Conservation (phyloP, 2,888 invertebrate species). For the Ophion obscuratus region DNA sequence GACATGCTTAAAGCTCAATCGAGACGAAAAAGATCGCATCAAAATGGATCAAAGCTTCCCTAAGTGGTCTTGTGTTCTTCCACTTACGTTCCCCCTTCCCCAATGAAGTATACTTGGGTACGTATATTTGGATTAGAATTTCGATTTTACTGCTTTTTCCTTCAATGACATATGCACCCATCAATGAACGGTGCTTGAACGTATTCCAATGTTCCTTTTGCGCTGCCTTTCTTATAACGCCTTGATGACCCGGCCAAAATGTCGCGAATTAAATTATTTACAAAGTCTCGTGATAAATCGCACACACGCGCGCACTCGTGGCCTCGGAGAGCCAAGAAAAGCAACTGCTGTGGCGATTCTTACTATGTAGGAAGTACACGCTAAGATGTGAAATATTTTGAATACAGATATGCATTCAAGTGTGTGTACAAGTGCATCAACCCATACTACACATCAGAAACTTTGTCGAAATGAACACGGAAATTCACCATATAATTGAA, state of each 20-base stretch:
- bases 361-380: too few relatives aligned
- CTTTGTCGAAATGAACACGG: too few relatives aligned
- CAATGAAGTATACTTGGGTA: neutral
- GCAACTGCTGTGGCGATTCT: neutral
- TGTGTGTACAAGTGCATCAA: too few relatives aligned
- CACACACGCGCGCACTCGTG: neutral
- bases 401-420: too few relatives aligned
- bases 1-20: too few relatives aligned
- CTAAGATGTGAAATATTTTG: too few relatives aligned
- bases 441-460: too few relatives aligned
- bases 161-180: too few relatives aligned
- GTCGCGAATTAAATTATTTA: slow-evolving; percentile 43
- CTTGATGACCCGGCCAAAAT: slow-evolving; percentile 24
- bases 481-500: too few relatives aligned
- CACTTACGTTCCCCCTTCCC: neutral
- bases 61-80: too few relatives aligned
- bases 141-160: neutral
- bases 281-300: slow-evolving; percentile 23
- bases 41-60: too few relatives aligned
- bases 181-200: slow-evolving; percentile 14
- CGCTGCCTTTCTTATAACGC: neutral
- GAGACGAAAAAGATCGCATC: too few relatives aligned
- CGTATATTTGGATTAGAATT: neutral
- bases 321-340: slow-evolving; percentile 33
- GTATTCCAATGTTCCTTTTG: slow-evolving; percentile 43